Evolutionary conservation across 2,113 vertebrate species (phyloP).

Genomic region (Alosa alosa): DNA sequence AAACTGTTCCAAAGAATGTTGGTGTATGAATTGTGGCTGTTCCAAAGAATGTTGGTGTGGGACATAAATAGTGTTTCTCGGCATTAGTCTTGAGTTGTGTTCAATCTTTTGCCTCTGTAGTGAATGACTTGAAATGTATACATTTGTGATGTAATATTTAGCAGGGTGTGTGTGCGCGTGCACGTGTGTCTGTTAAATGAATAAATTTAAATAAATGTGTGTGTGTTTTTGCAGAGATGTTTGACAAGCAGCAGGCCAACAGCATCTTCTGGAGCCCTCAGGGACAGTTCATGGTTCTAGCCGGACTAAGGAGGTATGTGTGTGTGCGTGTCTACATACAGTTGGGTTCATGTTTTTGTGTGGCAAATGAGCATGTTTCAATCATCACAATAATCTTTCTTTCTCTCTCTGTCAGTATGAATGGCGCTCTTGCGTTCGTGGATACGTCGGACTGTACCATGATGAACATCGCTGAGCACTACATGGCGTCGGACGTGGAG

Average conservation of each 20-base stretch:
- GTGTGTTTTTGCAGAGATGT: conserved; percentile 76
- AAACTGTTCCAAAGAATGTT: neutral
- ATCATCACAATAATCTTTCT: neutral
- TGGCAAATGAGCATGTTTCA: neutral
- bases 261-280: conserved; percentile 99
- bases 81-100: too few relatives aligned
- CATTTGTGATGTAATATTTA: neutral
- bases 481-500: conserved; percentile 95
- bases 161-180: too few relatives aligned
- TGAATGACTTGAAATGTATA: neutral
- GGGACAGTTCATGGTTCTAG: conserved; percentile 94
- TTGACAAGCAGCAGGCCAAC: conserved; percentile 98
- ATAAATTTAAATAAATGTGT: neutral
- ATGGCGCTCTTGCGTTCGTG: conserved; percentile 93
- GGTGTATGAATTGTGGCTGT: too few relatives aligned
- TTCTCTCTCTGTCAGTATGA: conserved; percentile 78
- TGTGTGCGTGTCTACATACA: neutral
- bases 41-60: too few relatives aligned
- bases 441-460: conserved; percentile 97
- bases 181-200: too few relatives aligned
- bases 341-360: neutral
- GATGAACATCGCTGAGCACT: conserved; percentile 98
- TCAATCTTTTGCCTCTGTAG: neutral
- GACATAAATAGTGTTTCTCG: too few relatives aligned
- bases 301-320: conserved; percentile 91